Base-by-base conservation (phyloP, 2,113 vertebrate species). In the Nothobranchius furzeri region DNA sequence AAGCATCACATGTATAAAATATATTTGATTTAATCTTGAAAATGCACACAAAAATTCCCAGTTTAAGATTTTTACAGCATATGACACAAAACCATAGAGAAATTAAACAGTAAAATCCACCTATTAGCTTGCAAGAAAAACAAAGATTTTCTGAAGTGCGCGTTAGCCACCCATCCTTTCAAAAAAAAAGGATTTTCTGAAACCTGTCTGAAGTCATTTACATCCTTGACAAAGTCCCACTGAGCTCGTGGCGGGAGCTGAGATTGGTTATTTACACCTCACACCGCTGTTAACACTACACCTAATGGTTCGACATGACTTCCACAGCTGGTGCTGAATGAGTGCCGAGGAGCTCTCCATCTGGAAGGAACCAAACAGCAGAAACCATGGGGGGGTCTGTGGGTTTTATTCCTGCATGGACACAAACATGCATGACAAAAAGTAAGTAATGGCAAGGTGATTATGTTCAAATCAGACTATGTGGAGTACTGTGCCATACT, bases 241-340 rank as follows among this genome's bases (percentile, higher is more conserved):
- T n/a, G 24, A 25, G 42, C 10, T 47, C 40, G 17, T 45, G n/a
- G 12, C 17, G 9, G 17, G 35, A 57, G 17, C 40, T 59, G 12
- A 60, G 20, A 60, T 60, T 45, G 43, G 24, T 46, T 14, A 58
- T 42, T 58, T 58, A 58, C 20, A 43, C 37, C 37, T 20, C 42
- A 45, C 40, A 46, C 40, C 45, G 42, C 57, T 59, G 57, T 25
- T 25, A 46, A 24, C 40, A 25, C 57, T 11, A 14, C 42, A 46
- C 55, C n/a, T 58, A 58, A 58, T 43, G 57, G 1, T 47, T 60
- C 58, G 25, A 47, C 58, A 60, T 30, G 55, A 58, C 55, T 58
- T 43, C 37, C 55, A 43, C n/a, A 58, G n/a, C 36, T 58, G 37
- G 37, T 40, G n/a, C 10, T 12, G 37, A 42, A 43, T 5, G n/a